A percentile compares a stretch with the other conserved stretches of the same genome.
Conservation (phyloP, 2,888 invertebrate genomes). For the Dolomedes plantarius region DNA sequence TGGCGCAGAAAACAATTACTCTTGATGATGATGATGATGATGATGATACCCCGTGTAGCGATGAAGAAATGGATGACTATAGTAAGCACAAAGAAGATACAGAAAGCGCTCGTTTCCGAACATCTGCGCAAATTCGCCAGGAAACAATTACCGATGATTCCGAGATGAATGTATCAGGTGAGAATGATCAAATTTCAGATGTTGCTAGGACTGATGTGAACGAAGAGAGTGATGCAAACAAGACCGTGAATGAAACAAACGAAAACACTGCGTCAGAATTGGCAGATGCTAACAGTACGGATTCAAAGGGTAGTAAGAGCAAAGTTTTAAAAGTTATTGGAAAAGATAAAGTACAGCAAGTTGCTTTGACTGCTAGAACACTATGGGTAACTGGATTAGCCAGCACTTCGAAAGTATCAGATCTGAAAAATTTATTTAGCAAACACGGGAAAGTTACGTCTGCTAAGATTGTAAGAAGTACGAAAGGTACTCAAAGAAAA, state of each 20-base stretch:
- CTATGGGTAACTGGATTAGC: conserved; percentile 97
- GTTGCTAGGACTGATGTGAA: conserved; percentile 16
- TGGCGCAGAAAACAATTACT: conserved; percentile 10
- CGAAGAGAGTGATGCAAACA: conserved; percentile 2
- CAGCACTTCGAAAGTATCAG: conserved; percentile 92
- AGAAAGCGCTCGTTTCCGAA: conserved; percentile 62
- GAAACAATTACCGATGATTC: neutral
- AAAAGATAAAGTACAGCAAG: conserved; percentile 60
- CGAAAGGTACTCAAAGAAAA: conserved; percentile 82
- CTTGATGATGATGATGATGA: conserved; percentile 45
- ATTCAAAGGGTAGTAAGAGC: conserved; percentile 30
- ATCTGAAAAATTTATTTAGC: conserved; percentile 93
- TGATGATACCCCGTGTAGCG: conserved; percentile 33
- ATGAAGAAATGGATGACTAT: conserved; percentile 52
- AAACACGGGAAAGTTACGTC: conserved; percentile 84
- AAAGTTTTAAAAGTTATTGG: conserved; percentile 64
- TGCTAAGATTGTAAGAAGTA: conserved; percentile 97
- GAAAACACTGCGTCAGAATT: neutral
- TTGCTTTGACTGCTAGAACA: conserved; percentile 80
- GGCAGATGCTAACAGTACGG: conserved; percentile 25
- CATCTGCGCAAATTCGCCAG: conserved; percentile 33
- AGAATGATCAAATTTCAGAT: conserved; percentile 16
- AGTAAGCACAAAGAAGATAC: conserved; percentile 65
- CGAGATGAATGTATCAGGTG: neutral
- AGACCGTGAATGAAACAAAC: neutral